Percentiles rank a stretch among this genome's conserved stretches.
These are phyloP conservation scores for Megaustenia siamemsis DNA, from an alignment of 2,888 invertebrate genomes.

Conservation along the genomic window DNA sequence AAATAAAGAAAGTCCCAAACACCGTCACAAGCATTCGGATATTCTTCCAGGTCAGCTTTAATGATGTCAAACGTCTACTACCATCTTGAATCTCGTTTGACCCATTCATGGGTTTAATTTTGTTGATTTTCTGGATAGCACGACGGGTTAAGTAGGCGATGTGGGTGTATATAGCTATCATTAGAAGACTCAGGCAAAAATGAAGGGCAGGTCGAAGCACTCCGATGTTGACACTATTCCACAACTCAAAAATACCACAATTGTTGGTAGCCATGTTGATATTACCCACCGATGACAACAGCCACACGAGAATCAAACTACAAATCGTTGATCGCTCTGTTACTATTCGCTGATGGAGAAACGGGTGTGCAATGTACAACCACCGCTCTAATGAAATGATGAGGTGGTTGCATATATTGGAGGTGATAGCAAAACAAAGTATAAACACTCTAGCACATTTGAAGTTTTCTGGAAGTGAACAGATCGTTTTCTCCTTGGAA, in stretches of 20 bases:
- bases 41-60: background rate
- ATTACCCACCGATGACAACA: background rate
- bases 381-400: background rate
- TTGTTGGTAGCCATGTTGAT: background rate
- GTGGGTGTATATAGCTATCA: background rate
- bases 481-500: too few species aligned
- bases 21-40: background rate
- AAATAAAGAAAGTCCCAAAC: background rate
- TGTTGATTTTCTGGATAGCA: background rate
- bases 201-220: background rate
- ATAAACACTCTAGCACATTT: background rate
- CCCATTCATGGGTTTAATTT: background rate
- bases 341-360: background rate
- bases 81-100: background rate
- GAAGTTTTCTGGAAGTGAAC: background rate
- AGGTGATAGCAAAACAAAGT: background rate
- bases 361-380: constrained; percentile 8
- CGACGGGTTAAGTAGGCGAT: background rate
- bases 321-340: too few species aligned
- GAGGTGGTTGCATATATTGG: background rate
- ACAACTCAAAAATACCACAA: background rate
- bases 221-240: background rate
- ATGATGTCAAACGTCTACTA: background rate
- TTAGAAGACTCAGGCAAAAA: background rate
- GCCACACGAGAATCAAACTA: background rate